Conservation (phyloP, 1,140 invertebrate genomes). For the Trachelipus rathkii region DNA sequence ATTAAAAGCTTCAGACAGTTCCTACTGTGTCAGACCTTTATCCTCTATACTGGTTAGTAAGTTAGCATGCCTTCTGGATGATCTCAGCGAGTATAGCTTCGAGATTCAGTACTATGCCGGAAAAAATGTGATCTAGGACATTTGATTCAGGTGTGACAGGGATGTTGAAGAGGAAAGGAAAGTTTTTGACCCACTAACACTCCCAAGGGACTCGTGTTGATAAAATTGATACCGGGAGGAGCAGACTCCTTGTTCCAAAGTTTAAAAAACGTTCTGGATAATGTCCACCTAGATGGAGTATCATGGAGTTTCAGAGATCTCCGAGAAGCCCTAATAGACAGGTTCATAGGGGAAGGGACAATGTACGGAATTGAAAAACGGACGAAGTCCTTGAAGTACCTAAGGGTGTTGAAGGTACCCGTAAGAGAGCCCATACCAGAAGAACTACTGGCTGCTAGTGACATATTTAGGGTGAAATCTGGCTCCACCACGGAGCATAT, state of each 20-base stretch:
- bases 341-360: background rate
- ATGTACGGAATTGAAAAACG: background rate
- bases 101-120: background rate
- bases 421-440: background rate
- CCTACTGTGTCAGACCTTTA: background rate
- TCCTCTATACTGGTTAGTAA: background rate
- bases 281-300: background rate
- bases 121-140: background rate
- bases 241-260: no score
- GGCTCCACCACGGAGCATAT: background rate
- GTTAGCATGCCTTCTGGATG: background rate
- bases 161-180: no score
- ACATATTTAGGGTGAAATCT: background rate
- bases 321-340: background rate
- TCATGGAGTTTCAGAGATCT: background rate
- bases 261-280: no score
- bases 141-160: no score
- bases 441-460: background rate
- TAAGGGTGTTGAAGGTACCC: background rate
- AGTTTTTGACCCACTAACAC: no score
- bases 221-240: no score
- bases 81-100: background rate
- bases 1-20: slow-evolving; percentile 12
- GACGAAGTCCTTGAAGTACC: background rate
- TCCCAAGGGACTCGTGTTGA: no score